phyloP scores from a whole-genome alignment of 2,888 invertebrate genomes.

The Ormyrus nitidulus region DNA sequence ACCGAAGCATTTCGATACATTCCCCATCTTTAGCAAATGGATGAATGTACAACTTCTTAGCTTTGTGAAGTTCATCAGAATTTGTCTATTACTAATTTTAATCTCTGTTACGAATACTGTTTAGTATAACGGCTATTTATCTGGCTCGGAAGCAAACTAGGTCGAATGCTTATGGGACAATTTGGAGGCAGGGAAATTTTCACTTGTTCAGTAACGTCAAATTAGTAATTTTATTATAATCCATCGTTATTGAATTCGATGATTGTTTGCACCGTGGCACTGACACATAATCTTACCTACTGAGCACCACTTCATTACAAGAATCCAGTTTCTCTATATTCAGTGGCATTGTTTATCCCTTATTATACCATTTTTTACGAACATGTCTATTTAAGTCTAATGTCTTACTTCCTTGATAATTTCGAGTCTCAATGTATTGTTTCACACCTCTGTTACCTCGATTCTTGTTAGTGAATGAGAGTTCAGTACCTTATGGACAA shows the following conservation, averaged over 20 bases:
- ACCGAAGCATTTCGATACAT: conserved; percentile 69
- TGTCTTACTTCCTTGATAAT: too few species aligned
- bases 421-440: too few species aligned
- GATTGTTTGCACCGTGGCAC: conserved; percentile 75
- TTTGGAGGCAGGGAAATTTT: conserved; percentile 64
- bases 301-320: conserved; percentile 46
- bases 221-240: conserved; percentile 67
- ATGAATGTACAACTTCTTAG: conserved; percentile 58
- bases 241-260: conserved; percentile 73
- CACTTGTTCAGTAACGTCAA: conserved; percentile 65
- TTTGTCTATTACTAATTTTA: conserved; percentile 57
- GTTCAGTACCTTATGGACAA: conserved; percentile 67
- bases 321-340: conserved; percentile 52
- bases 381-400: too few species aligned
- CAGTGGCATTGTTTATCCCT: background rate
- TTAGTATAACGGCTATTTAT: conserved; percentile 49
- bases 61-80: conserved; percentile 59
- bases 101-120: conserved; percentile 47
- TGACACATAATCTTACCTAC: conserved; percentile 69
- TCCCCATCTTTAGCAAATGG: conserved; percentile 58
- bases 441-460: background rate
- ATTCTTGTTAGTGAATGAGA: conserved; percentile 47
- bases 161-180: conserved; percentile 70
- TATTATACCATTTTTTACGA: too few species aligned
- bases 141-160: conserved; percentile 64